phyloP scores from a whole-genome alignment of 2,113 vertebrate genomes.

The Panthera uncia region DNA sequence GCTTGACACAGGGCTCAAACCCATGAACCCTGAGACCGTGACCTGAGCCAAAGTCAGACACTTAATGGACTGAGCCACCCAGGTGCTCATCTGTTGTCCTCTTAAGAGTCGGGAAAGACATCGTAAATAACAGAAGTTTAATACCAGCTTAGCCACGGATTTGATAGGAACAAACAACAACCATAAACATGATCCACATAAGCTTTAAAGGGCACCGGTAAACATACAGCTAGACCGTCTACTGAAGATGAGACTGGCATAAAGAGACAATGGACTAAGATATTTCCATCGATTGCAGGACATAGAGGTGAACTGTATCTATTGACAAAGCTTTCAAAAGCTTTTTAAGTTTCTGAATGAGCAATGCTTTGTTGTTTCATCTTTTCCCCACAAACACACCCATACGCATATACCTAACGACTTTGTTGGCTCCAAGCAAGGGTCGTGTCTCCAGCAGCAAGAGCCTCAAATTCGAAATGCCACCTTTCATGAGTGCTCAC shows the following conservation, averaged over 20 bases:
- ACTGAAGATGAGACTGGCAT: not conserved
- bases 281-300: not conserved
- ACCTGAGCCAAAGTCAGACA: no score
- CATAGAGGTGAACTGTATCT: not conserved
- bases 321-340: not conserved
- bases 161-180: not conserved
- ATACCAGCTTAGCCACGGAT: not conserved
- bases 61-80: no score
- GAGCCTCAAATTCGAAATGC: slow-evolving; percentile 94
- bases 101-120: not conserved
- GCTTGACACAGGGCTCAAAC: no score
- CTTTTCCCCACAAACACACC: not conserved
- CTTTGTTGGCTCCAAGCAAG: slow-evolving; percentile 94
- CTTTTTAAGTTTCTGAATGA: not conserved
- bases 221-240: not conserved
- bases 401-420: slow-evolving; percentile 76
- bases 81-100: not conserved
- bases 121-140: not conserved
- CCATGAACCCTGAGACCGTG: no score
- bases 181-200: not conserved
- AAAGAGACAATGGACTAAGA: not conserved
- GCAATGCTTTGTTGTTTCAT: not conserved
- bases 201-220: not conserved
- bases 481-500: slow-evolving; percentile 81
- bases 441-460: slow-evolving; percentile 92